Evolutionary conservation across 2,113 vertebrate genomes (phyloP), one percentile per base, ranked within the genome.

Genomic region (Pundamilia nyererei): DNA sequence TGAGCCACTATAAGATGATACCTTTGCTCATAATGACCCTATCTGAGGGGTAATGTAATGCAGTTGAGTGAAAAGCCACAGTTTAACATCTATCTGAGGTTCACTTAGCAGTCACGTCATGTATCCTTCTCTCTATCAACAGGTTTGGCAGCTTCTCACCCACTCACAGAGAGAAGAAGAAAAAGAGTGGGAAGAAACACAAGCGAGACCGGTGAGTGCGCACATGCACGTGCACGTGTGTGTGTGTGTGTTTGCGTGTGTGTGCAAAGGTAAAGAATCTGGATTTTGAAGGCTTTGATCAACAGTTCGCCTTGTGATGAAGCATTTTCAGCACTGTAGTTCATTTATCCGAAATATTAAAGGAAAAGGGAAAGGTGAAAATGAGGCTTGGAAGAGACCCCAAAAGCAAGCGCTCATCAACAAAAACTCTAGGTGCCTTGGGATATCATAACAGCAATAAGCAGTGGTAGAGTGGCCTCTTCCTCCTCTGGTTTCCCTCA

Each of bases 91-190:
- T 29, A 33, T 62, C 45, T 15, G 13, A 72, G 47, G 42, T 80
- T 86, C 51, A 14, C 75, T 87, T 84, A 80, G 26, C 72, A 38
- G 56, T 86, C 62, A 75, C 6, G 11, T 40, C 62, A 81, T 84
- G 51, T 54, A 35, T 82, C 14, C 85, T 75, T 89, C 35, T 93
- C 83, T 87, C 54, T 38, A 11, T 92, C 83, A 58, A 85, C 87
- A 99, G 98, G 88, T 97, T 97, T 5, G 98, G 97, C 94, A 98
- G 98, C 93, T 96, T 97, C 19, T 99, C 98, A 24, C 97, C 98
- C 38, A 94, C 97, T 87, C 98, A 97, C 92, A 97, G 98, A 94
- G 98, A 98, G 91, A 99, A 98, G 95, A 99, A 97, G 90, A 98
- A 98, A 91, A 97, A 98, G 93, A 96, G 96, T 79, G 95, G 97